phyloP scores from a whole-genome alignment of 2,797 vertebrate genomes.

The Lagocephalus sceleratus region DNA sequence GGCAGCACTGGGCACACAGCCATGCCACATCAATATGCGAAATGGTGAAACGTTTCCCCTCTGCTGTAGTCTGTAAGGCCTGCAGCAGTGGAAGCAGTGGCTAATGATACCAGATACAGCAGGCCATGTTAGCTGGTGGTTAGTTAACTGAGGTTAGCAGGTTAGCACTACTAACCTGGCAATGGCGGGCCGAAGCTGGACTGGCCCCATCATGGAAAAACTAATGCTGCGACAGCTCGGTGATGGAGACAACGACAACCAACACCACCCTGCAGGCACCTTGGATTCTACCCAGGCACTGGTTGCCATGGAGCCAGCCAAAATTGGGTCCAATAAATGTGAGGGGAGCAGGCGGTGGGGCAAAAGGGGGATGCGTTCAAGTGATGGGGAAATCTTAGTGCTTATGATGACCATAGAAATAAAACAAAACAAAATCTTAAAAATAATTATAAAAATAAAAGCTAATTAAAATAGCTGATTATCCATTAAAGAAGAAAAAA shows the following conservation, averaged over 20 bases:
- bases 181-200: slow-evolving; percentile 21
- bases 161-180: slow-evolving; percentile 27
- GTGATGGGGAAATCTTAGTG: slow-evolving; percentile 32
- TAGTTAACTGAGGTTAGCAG: slow-evolving; percentile 47
- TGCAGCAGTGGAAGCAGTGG: slow-evolving; percentile 41
- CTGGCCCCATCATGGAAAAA: background rate
- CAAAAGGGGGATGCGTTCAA: slow-evolving; percentile 42
- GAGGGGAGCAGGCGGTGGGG: slow-evolving; percentile 61
- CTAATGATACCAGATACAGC: slow-evolving; percentile 59
- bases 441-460: slow-evolving; percentile 6
- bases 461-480: slow-evolving; percentile 24
- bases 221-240: slow-evolving; percentile 46
- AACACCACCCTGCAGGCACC: slow-evolving; percentile 70
- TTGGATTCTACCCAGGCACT: slow-evolving; percentile 74
- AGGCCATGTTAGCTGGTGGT: slow-evolving; percentile 55
- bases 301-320: slow-evolving; percentile 80
- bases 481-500: slow-evolving; percentile 19
- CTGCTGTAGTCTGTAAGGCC: slow-evolving; percentile 37
- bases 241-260: slow-evolving; percentile 58
- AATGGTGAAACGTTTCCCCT: slow-evolving; percentile 65
- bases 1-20: slow-evolving; percentile 74
- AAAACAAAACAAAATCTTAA: background rate
- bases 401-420: slow-evolving; percentile 8
- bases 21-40: slow-evolving; percentile 77
- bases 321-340: slow-evolving; percentile 76